These are phyloP conservation scores for Apogon hyalosoma DNA, from an alignment of 2,797 vertebrate species.

Conservation along the genomic window DNA sequence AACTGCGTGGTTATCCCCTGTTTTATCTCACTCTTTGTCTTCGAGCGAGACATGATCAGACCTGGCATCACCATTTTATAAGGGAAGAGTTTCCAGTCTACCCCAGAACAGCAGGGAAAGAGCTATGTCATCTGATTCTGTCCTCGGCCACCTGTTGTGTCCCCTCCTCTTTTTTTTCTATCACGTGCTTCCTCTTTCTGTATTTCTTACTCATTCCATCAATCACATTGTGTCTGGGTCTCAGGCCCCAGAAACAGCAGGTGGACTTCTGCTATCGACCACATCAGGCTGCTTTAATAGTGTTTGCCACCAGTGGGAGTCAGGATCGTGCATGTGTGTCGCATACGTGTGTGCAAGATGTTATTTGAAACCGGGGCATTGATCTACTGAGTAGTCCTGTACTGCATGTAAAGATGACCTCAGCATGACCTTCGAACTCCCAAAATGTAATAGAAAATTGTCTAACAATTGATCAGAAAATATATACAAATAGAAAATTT, in stretches of 20 bases:
- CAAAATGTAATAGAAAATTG: slow-evolving; percentile 2
- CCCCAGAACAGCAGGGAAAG: slow-evolving; percentile 49
- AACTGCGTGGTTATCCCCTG: neutral
- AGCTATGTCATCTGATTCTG: slow-evolving; percentile 59
- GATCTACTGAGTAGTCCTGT: slow-evolving; percentile 13
- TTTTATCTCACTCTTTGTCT: neutral
- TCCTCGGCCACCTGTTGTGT: slow-evolving; percentile 55
- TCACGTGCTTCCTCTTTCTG: slow-evolving; percentile 36
- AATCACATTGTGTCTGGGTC: slow-evolving; percentile 58
- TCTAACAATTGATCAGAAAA: neutral
- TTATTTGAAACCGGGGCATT: slow-evolving; percentile 34
- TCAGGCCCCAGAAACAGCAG: slow-evolving; percentile 65
- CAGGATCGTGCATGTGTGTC: slow-evolving; percentile 1
- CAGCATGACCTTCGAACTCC: slow-evolving; percentile 39
- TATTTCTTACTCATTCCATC: slow-evolving; percentile 51
- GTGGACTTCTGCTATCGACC: slow-evolving; percentile 59
- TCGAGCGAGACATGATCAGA: neutral
- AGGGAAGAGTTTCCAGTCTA: slow-evolving; percentile 31
- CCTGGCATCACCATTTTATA: slow-evolving; percentile 23
- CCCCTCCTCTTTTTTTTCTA: slow-evolving; percentile 19
- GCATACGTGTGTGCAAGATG: slow-evolving; percentile 7
- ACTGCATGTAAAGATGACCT: slow-evolving; percentile 16
- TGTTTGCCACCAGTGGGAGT: slow-evolving; percentile 42
- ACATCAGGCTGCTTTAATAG: slow-evolving; percentile 50
- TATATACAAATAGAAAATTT: too few species aligned